A percentile compares a stretch with the other conserved stretches of the same genome.
These are phyloP conservation scores for Drosophila meridionalis DNA, from an alignment of 2,888 invertebrate species.

Conservation along the genomic window DNA sequence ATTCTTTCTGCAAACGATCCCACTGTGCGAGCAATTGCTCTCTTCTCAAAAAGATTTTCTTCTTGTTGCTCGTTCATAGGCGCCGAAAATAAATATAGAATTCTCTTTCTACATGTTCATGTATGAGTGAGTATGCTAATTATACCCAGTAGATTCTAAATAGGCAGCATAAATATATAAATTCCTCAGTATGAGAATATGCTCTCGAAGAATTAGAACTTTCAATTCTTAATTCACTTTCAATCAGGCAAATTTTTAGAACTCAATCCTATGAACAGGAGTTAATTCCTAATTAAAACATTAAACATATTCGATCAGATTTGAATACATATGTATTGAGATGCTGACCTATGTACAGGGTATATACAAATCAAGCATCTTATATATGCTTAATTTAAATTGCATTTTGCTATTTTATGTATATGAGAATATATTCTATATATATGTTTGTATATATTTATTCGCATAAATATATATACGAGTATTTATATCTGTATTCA, in stretches of 20 bases:
- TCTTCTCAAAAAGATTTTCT: constrained; percentile 9
- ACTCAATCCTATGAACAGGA: not conserved
- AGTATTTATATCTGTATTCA: constrained; percentile 7
- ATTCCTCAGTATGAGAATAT: constrained; percentile 1
- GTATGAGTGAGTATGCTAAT: constrained; percentile 28
- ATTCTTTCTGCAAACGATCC: not conserved
- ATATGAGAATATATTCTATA: not conserved
- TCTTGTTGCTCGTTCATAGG: not conserved
- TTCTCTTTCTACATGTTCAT: constrained; percentile 12
- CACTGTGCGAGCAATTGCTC: constrained; percentile 4
- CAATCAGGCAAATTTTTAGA: not conserved
- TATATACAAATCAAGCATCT: not conserved
- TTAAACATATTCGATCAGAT: not conserved
- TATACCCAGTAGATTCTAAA: constrained; percentile 16
- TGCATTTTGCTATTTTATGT: constrained; percentile 14
- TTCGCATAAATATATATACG: not conserved
- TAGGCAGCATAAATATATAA: constrained; percentile 1
- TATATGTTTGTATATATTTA: not conserved
- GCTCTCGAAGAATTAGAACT: too few relatives aligned
- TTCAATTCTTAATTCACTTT: not conserved
- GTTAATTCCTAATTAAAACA: not conserved
- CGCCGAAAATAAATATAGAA: constrained; percentile 40
- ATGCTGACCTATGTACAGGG: not conserved
- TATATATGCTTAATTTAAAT: not conserved
- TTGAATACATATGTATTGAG: not conserved